Evolutionary conservation across 2,888 invertebrate genomes (phyloP).

Genomic region (Disparrhopalites patrizii): DNA sequence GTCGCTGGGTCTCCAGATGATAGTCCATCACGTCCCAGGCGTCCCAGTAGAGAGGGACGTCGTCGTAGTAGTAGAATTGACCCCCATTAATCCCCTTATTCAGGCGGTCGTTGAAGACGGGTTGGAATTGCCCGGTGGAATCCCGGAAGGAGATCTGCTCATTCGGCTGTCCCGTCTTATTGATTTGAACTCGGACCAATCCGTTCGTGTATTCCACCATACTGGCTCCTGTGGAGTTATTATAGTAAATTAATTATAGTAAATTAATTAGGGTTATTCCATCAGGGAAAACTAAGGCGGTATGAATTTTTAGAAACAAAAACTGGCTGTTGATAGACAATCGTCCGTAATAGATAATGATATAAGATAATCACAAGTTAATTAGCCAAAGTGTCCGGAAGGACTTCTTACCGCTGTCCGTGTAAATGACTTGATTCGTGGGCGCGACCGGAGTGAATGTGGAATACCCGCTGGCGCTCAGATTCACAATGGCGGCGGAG

Average conservation of each 20-base stretch:
- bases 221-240: neutral
- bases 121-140: slow-evolving; percentile 14
- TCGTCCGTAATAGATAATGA: too few relatives aligned
- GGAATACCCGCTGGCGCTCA: slow-evolving; percentile 34
- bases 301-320: neutral
- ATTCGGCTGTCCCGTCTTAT: slow-evolving; percentile 27
- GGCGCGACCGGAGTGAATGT: slow-evolving; percentile 20
- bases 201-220: slow-evolving; percentile 26
- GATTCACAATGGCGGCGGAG: slow-evolving; percentile 29
- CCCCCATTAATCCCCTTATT: slow-evolving; percentile 32
- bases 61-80: slow-evolving; percentile 54
- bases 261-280: neutral
- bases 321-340: too few relatives aligned
- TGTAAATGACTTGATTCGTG: slow-evolving; percentile 13
- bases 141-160: slow-evolving; percentile 30
- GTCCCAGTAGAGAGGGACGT: slow-evolving; percentile 57
- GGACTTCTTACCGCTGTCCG: too few relatives aligned
- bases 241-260: neutral
- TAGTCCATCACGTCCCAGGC: slow-evolving; percentile 59
- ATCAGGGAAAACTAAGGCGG: neutral
- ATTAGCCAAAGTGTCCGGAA: too few relatives aligned
- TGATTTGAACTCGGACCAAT: slow-evolving; percentile 20
- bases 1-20: slow-evolving; percentile 54
- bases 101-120: slow-evolving; percentile 27
- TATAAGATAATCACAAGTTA: too few relatives aligned